phyloP scores from a whole-genome alignment of 2,797 vertebrate species.

The Pipistrellus kuhlii region DNA sequence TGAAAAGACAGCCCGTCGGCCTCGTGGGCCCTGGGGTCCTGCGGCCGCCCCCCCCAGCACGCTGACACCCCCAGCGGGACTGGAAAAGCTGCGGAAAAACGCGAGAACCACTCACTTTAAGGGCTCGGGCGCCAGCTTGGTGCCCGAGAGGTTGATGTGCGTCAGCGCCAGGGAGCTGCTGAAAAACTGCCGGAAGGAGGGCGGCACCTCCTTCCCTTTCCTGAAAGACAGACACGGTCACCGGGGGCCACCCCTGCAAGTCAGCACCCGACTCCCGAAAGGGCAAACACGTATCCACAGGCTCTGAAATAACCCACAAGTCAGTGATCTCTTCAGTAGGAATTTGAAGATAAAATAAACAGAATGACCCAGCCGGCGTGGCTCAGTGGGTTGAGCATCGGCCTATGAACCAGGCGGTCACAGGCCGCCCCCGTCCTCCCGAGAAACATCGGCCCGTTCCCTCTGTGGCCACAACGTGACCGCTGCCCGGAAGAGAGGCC shows the following conservation, averaged over 20 bases:
- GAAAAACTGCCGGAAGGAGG: slow-evolving; percentile 98
- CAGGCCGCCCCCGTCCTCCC: background rate
- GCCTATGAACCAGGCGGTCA: background rate
- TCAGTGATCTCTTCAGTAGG: background rate
- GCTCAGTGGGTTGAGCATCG: background rate
- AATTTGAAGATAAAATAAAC: background rate
- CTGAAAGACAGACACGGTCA: slow-evolving; percentile 84
- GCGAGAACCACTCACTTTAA: slow-evolving; percentile 93
- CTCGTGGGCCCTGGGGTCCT: background rate
- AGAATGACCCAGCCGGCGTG: background rate
- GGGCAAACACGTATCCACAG: background rate
- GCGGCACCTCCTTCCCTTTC: slow-evolving; percentile 97
- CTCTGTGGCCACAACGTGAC: background rate
- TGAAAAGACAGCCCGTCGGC: background rate
- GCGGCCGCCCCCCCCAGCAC: background rate
- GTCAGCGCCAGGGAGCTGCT: slow-evolving; percentile 94
- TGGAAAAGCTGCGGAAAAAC: slow-evolving; percentile 62
- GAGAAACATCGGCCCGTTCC: background rate
- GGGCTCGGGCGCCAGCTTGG: slow-evolving; percentile 95
- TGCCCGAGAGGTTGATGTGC: slow-evolving; percentile 96
- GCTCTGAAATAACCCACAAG: background rate
- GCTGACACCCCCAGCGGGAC: background rate
- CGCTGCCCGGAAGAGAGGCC: background rate
- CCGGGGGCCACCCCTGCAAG: background rate
- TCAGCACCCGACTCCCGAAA: background rate